Evolutionary conservation across 2,797 vertebrate species (phyloP), one percentile per base, ranked within the genome.

Genomic region (Enteromius mattozi): DNA sequence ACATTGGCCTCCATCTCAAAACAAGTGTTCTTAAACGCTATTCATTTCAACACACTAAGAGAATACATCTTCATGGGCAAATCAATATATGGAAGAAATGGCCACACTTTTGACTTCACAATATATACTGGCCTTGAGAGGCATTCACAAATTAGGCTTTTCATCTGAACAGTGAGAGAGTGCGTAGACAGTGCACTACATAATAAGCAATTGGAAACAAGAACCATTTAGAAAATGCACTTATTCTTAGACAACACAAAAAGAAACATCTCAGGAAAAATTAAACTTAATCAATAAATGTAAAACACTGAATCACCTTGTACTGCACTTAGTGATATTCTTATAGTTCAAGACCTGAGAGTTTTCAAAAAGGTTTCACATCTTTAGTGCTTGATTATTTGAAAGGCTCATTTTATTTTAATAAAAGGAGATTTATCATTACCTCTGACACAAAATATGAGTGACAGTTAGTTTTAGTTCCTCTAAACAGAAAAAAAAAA

Each of bases 1-100:
- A 76, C 89, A 91, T 91, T 89, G 84, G 88, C 71, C 82, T 86
- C 87, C 82, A 85, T 85, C 86, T 88, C 78, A 78, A 87, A 92
- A 93, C 88, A 91, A 91, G 81, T 87, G 83, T 88, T 72, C 84
- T 87, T 84, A 86, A 85, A 91, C 87, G 54, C 72, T 85, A 81
- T 88, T 91, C 87, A 81, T 87, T 91, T 74, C 86, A 72, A 85
- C 45, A 86, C 70, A 84, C 54, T 71, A 68, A 86, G 85, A 87
- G 86, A 86, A 76, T 47, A 63, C 87, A 74, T 71, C 77, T 82
- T 86, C 82, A 56, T 82, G 79, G 77, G 77, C 87, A 90, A 91
- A 89, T 91, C 89, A 81, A 87, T 79, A 88, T n/a, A 49, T 81
- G 82, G 59, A 47, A 89, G 65, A 88, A 86, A 87, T 42, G n/a